phyloP scores from a whole-genome alignment of 2,113 vertebrate species.

The Campylomormyrus numenius region DNA sequence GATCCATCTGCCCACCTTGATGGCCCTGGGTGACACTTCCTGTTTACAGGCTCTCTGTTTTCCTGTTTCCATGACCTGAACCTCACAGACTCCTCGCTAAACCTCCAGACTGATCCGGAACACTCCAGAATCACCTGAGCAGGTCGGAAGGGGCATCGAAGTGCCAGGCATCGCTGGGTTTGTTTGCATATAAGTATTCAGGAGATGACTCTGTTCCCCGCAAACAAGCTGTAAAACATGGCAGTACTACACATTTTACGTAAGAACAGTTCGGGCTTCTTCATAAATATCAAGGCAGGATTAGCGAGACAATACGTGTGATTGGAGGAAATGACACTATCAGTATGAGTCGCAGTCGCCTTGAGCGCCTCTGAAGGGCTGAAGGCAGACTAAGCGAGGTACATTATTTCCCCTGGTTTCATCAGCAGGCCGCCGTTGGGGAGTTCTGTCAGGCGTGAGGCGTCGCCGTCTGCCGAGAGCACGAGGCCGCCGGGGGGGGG shows the following conservation, averaged over 20 bases:
- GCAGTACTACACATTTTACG: neutral
- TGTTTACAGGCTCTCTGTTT: neutral
- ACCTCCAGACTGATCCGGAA: neutral
- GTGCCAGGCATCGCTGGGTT: neutral
- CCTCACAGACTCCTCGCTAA: neutral
- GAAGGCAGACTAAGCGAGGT: neutral
- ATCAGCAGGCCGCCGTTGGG: constrained; percentile 3
- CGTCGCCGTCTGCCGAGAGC: neutral
- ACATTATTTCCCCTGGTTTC: constrained; percentile 13
- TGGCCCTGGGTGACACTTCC: neutral
- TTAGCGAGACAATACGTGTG: neutral
- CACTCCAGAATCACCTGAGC: neutral
- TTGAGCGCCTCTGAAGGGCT: neutral
- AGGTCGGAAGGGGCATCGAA: neutral
- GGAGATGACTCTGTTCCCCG: neutral
- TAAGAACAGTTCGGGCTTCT: neutral
- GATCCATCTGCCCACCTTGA: neutral
- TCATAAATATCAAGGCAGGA: neutral
- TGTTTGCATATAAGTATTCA: neutral
- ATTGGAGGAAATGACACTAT: neutral
- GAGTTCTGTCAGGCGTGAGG: neutral
- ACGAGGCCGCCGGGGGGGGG: neutral
- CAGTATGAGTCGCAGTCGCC: neutral
- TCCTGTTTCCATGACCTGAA: neutral
- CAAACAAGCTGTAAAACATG: neutral